These are phyloP conservation scores for Lycophotia porphyrea DNA, from an alignment of 2,888 invertebrate species.

Conservation along the genomic window DNA sequence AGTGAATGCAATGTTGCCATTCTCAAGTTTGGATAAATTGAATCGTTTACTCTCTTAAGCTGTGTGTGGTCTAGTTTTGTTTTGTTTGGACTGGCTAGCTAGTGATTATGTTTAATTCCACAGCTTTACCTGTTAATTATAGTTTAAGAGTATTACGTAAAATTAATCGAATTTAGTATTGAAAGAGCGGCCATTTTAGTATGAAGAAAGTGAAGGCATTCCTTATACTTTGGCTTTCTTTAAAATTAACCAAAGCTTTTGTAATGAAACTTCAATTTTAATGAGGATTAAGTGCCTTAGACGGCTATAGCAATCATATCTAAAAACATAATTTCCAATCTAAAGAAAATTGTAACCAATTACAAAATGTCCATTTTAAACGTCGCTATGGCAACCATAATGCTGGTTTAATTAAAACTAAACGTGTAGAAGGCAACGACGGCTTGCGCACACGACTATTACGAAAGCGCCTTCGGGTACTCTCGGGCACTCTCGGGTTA, in stretches of 20 bases:
- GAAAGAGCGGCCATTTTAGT: not conserved
- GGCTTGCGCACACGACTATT: slow-evolving; percentile 49
- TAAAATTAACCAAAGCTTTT: not conserved
- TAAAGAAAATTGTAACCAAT: slow-evolving; percentile 44
- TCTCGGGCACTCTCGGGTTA: slow-evolving; percentile 59
- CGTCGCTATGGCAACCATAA: slow-evolving; percentile 45
- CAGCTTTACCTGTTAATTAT: not conserved
- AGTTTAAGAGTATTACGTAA: slow-evolving; percentile 12
- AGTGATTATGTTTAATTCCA: slow-evolving; percentile 1
- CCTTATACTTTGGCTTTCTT: not conserved
- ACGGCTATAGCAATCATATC: slow-evolving; percentile 10
- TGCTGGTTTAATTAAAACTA: slow-evolving; percentile 61
- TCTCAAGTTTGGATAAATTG: not conserved
- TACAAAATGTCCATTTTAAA: slow-evolving; percentile 36
- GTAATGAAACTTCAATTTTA: not conserved
- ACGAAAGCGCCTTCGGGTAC: slow-evolving; percentile 58
- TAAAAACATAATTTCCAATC: slow-evolving; percentile 39
- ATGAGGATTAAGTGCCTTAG: not conserved
- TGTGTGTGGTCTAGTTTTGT: slow-evolving; percentile 14
- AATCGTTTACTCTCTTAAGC: slow-evolving; percentile 7
- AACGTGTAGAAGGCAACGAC: slow-evolving; percentile 40
- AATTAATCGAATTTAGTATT: not conserved
- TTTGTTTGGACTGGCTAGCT: not conserved
- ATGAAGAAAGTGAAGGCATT: not conserved
- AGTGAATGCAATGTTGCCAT: slow-evolving; percentile 6